Percentiles rank a stretch among this genome's conserved stretches.
Evolutionary conservation across 2,888 invertebrate genomes (phyloP).

Genomic region (Dryomyza anilis): DNA sequence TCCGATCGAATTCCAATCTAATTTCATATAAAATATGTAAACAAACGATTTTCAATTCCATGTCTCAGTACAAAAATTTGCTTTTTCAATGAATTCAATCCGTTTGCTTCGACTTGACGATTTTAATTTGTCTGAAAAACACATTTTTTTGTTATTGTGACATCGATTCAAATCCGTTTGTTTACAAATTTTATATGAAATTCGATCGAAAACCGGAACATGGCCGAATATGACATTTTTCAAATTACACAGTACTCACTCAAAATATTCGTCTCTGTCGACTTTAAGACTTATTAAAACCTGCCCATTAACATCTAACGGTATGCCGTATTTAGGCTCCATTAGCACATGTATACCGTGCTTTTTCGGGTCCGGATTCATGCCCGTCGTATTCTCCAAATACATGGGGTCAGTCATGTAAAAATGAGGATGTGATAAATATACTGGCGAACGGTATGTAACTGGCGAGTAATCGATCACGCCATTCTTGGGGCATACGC

Average conservation of each 20-base stretch:
- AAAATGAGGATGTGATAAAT: slow-evolving; percentile 82
- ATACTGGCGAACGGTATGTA: slow-evolving; percentile 77
- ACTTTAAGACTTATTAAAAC: slow-evolving; percentile 75
- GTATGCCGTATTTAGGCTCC: slow-evolving; percentile 79
- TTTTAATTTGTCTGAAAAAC: too few relatives aligned
- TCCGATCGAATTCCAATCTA: too few relatives aligned
- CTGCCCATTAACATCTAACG: slow-evolving; percentile 71
- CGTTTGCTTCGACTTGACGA: too few relatives aligned
- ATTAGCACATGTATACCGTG: slow-evolving; percentile 72
- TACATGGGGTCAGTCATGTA: slow-evolving; percentile 73
- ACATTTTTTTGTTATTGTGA: too few relatives aligned
- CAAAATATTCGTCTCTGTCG: slow-evolving; percentile 62
- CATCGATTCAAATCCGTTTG: too few relatives aligned
- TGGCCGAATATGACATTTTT: too few relatives aligned
- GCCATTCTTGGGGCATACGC: slow-evolving; percentile 64
- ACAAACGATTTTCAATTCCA: background rate
- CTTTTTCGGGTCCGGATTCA: slow-evolving; percentile 67
- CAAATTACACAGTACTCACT: slow-evolving; percentile 61
- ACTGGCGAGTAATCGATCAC: slow-evolving; percentile 73
- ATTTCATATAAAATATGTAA: too few relatives aligned
- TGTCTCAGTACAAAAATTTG: too few relatives aligned
- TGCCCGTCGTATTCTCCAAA: slow-evolving; percentile 67
- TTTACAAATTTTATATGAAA: too few relatives aligned
- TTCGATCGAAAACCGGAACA: too few relatives aligned
- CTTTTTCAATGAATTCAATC: too few relatives aligned